Conservation (phyloP, 2,888 invertebrate species). For the Listrodromus nycthemerus region DNA sequence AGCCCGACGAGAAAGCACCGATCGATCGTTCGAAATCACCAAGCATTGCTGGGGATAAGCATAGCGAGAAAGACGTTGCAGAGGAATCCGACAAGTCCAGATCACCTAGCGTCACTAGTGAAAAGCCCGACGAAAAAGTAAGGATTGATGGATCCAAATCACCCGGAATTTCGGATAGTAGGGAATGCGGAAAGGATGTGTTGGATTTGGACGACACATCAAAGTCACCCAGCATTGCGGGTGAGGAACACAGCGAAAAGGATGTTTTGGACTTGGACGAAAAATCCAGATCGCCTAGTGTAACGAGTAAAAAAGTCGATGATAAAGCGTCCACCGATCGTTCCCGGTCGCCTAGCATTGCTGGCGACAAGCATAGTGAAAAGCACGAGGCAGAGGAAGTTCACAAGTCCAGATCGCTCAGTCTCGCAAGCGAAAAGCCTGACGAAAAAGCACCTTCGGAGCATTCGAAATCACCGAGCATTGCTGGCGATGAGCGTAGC, state of each 20-base stretch:
- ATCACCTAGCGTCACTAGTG: constrained; percentile 40
- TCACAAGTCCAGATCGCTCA: constrained; percentile 57
- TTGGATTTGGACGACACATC: constrained; percentile 49
- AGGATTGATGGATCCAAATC: neutral
- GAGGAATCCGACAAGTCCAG: neutral
- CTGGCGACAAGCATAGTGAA: constrained; percentile 24
- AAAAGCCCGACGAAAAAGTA: constrained; percentile 41
- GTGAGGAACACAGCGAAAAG: no score
- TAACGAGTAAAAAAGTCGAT: constrained; percentile 18
- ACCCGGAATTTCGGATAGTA: constrained; percentile 36
- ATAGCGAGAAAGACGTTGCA: neutral
- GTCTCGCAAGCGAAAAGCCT: constrained; percentile 34
- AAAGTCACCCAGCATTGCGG: constrained; percentile 62
- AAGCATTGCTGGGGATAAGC: constrained; percentile 23
- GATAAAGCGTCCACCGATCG: no score
- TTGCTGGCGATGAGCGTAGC: constrained; percentile 21
- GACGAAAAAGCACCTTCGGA: constrained; percentile 14
- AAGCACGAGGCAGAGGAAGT: constrained; percentile 33
- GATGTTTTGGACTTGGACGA: no score
- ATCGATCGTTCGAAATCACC: constrained; percentile 20
- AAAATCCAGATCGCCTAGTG: no score
- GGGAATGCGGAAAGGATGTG: constrained; percentile 62
- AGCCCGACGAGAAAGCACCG: neutral
- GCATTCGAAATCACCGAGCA: constrained; percentile 40
- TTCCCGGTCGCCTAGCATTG: no score